These are phyloP conservation scores for Eleutherodactylus coqui DNA, from an alignment of 2,797 vertebrate genomes.

Conservation along the genomic window DNA sequence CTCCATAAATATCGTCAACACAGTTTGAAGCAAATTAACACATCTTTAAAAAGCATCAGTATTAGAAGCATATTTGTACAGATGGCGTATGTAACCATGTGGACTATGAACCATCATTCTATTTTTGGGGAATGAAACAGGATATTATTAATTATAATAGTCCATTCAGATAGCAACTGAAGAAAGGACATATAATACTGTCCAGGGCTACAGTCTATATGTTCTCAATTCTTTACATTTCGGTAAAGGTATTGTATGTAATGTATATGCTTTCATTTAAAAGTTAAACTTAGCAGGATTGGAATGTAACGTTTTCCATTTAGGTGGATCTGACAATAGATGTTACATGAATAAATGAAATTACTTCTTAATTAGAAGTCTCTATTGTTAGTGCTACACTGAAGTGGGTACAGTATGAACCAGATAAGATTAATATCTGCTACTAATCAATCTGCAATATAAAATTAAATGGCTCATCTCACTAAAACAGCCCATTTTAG, in stretches of 20 bases:
- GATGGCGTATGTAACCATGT: background rate
- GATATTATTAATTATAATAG: background rate
- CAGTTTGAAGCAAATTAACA: conserved; percentile 50
- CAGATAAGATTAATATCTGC: no score
- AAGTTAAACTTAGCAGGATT: no score
- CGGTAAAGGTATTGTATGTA: background rate
- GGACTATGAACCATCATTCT: background rate
- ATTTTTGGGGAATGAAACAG: background rate
- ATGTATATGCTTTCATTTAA: background rate
- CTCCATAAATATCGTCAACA: background rate
- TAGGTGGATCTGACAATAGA: no score
- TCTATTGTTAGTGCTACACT: no score
- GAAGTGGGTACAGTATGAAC: no score
- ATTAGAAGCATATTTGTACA: conserved; percentile 20
- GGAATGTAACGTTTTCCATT: no score
- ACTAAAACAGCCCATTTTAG: no score
- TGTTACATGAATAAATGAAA: no score
- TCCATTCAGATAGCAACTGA: background rate
- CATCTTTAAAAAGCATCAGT: conserved; percentile 30
- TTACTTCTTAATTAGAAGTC: no score
- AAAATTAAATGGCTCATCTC: no score
- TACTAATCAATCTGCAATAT: no score
- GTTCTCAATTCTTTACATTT: background rate
- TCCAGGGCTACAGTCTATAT: background rate
- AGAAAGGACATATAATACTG: background rate